Evolutionary conservation across 1,140 invertebrate genomes (phyloP), one percentile per base, ranked within the genome.

Genomic region (Parapsyche elsis): DNA sequence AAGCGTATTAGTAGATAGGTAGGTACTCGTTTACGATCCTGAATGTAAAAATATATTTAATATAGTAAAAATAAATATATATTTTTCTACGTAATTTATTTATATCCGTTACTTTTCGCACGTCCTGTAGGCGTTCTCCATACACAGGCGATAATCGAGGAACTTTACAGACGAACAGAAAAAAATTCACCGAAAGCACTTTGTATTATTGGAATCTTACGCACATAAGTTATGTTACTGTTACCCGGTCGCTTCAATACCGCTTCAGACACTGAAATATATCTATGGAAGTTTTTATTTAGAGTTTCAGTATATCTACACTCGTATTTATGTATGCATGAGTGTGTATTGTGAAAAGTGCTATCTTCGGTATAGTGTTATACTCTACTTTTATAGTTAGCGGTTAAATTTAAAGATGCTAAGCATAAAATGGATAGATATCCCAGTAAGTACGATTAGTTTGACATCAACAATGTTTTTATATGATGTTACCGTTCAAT

Each of bases 171-270:
- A 71, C 79, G 71, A 57, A 79, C 75, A 79, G 67, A 76, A 53
- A 77, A 83, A 80, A 81, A 83, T 83, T 67, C 81, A 76, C 57
- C 76, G 73, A 83, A 81, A 83, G 77, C 82, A 83, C 82, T 83
- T 83, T 83, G 80, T 83, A 74, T 81, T 83, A 83, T 83, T 83
- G 80, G 82, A 83, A 81, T 81, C 80, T 57, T 83, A 83, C 73
- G 82, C 82, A 79, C 70, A 83, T 83, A 80, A 71, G 73, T 71
- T 64, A 78, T 53, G 45, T 49, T 78, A 74, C 81, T 82, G 79
- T 79, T 76, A 79, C 67, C 16, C 45, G 23, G 14, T 19, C 23
- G 19, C n/a, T 75, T 73, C 71, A 16, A 73, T 73, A 45, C 16
- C 9, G 10, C 49, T 16, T 14, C 49, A 53, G 16, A 53, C 49